Base-by-base conservation (phyloP, 1,140 invertebrate species). In the Camponotus vicinus region DNA sequence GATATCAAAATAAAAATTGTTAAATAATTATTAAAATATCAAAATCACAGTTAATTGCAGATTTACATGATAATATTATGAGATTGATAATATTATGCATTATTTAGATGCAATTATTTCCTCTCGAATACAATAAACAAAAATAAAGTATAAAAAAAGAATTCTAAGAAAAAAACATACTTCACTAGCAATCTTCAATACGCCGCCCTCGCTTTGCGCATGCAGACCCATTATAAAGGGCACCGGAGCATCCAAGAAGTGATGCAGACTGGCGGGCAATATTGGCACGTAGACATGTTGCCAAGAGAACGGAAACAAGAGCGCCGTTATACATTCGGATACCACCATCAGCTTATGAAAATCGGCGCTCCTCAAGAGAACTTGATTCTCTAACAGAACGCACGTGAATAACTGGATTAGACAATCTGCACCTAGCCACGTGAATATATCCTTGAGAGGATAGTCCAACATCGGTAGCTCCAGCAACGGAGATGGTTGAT, bases 261-360 rank as follows among this genome's bases (percentile, higher is more conserved):
- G 98, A 90, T 98, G 97, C 66, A 99, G 96, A 21, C 98, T 98
- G 32, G 98, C 97, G 2, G 99, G 99, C 86, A 99, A 95, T 92
- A 99, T 99, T 6, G 99, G 99, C 37, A 99, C 99, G 95, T 99
- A 99, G 0, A 99, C 99, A 94, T 99, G 99, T 76, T 99, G 98
- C 99, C 99, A 99, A 7, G 97, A 96, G 93, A 99, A 99, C 0
- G 99, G 99, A 93, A 99, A 98, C 4, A 99, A 95, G 34, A 99
- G 95, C 0, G 98, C 96, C 42, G 97, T 98, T 67, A 99, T 97
- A 90, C 98, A 98, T 95, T 99, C 99, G 18, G 99, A 98, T 2
- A 99, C 98, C 64, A 99, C 95, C 99, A 99, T 99, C 86, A 99
- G 95, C 92, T 98, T 97, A 95, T 99, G 98, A 95, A 98, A 98